Conservation (phyloP, 2,888 invertebrate genomes). For the Dioctria rufipes region DNA sequence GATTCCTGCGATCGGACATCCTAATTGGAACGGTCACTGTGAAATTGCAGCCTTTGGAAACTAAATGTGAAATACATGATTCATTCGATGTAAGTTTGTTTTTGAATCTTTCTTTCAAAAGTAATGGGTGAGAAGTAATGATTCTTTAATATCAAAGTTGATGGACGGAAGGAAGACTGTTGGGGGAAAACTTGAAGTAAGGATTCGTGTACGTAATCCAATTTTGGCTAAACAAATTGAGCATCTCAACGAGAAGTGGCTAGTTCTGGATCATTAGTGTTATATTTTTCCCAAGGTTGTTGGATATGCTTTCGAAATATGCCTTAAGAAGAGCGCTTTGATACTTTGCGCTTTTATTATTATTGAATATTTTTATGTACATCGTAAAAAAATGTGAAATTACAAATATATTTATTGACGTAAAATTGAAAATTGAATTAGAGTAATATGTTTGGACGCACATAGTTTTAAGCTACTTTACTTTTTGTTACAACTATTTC, state of each 20-base stretch:
- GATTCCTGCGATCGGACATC: constrained; percentile 92
- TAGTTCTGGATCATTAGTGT: constrained; percentile 78
- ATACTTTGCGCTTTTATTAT: constrained; percentile 30
- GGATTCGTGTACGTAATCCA: constrained; percentile 89
- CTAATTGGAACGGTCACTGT: constrained; percentile 86
- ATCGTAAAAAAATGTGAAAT: neutral
- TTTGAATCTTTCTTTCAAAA: too few species aligned
- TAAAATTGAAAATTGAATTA: neutral
- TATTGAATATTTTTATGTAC: constrained; percentile 14
- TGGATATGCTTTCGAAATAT: constrained; percentile 28
- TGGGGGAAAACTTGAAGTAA: constrained; percentile 93
- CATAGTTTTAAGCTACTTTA: too few species aligned
- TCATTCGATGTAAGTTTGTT: constrained; percentile 85
- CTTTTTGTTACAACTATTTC: too few species aligned
- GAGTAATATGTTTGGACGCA: too few species aligned
- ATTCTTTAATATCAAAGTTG: constrained; percentile 74
- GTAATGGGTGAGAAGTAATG: neutral
- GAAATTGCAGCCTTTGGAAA: constrained; percentile 92
- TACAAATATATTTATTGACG: constrained; percentile 33
- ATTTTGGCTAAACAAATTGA: constrained; percentile 91
- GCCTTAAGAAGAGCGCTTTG: constrained; percentile 23
- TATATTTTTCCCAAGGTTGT: neutral
- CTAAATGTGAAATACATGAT: constrained; percentile 90
- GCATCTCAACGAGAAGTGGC: constrained; percentile 92
- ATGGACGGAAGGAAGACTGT: constrained; percentile 91